A percentile compares a stretch with the other conserved stretches of the same genome.
phyloP scores from a whole-genome alignment of 2,888 invertebrate species.

The Papilio elwesi region DNA sequence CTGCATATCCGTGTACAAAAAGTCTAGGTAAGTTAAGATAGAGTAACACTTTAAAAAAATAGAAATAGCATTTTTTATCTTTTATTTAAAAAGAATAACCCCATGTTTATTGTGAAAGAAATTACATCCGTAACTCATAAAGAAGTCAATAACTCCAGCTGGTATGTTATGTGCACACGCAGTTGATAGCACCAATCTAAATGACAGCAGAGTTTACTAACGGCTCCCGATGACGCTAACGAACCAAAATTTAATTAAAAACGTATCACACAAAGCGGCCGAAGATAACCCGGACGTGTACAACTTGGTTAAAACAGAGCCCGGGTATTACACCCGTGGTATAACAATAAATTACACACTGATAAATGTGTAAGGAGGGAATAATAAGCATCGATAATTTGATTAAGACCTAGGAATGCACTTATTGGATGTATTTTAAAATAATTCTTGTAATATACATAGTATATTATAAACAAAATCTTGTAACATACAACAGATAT shows the following conservation, averaged over 20 bases:
- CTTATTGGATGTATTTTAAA: constrained; percentile 52
- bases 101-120: neutral
- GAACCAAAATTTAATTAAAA: constrained; percentile 76
- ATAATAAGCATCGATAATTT: constrained; percentile 80
- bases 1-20: too few relatives aligned
- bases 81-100: neutral
- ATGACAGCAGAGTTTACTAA: constrained; percentile 55
- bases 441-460: neutral
- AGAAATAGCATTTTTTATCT: neutral
- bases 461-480: constrained; percentile 45
- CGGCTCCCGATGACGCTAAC: constrained; percentile 63
- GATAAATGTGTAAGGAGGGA: constrained; percentile 79
- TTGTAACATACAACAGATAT: too few relatives aligned
- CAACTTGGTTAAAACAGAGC: constrained; percentile 78
- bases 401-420: constrained; percentile 64
- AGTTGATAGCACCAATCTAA: constrained; percentile 53
- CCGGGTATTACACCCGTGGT: constrained; percentile 42
- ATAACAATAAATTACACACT: constrained; percentile 75
- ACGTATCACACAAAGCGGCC: constrained; percentile 62
- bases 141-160: constrained; percentile 33
- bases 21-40: too few relatives aligned
- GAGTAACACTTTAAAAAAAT: neutral
- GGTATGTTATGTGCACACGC: constrained; percentile 40
- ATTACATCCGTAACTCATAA: constrained; percentile 10
- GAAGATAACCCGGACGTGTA: constrained; percentile 71